These are phyloP conservation scores for Mastigias papua DNA, from an alignment of 30 jellyfish, hydroid and myxozoan species.

Conservation along the genomic window DNA sequence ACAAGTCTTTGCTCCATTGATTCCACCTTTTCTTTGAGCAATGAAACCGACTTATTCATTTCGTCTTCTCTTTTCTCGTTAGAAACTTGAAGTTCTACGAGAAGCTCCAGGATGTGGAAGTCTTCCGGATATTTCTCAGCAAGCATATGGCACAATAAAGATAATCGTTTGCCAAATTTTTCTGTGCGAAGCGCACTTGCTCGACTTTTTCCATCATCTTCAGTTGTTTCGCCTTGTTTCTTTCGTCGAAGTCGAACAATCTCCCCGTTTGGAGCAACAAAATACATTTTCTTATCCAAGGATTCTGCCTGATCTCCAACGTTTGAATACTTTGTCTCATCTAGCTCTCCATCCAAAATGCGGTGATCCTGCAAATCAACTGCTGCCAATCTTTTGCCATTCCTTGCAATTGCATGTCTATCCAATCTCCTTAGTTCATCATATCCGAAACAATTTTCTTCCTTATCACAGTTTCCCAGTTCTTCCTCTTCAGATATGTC, in stretches of 20 bases:
- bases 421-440: not conserved
- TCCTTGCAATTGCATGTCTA: not conserved
- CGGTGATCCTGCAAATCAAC: not conserved
- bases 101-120: constrained; percentile 81
- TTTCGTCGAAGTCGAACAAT: constrained; percentile 37
- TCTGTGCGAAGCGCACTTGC: constrained; percentile 21
- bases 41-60: constrained; percentile 46
- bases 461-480: not conserved
- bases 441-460: not conserved
- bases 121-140: constrained; percentile 90
- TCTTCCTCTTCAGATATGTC: constrained; percentile 53
- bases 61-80: constrained; percentile 85
- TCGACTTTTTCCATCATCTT: not conserved
- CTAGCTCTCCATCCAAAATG: not conserved
- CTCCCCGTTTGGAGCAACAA: constrained; percentile 72
- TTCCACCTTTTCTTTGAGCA: constrained; percentile 42
- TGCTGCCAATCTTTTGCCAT: not conserved
- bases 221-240: not conserved
- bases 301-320: not conserved
- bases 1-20: constrained; percentile 55
- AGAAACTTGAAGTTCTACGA: constrained; percentile 87
- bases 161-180: constrained; percentile 62
- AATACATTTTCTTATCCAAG: constrained; percentile 24
- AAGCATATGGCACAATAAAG: constrained; percentile 78
- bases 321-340: not conserved